phyloP scores from a whole-genome alignment of 2,113 vertebrate species.

The Tachycineta bicolor region DNA sequence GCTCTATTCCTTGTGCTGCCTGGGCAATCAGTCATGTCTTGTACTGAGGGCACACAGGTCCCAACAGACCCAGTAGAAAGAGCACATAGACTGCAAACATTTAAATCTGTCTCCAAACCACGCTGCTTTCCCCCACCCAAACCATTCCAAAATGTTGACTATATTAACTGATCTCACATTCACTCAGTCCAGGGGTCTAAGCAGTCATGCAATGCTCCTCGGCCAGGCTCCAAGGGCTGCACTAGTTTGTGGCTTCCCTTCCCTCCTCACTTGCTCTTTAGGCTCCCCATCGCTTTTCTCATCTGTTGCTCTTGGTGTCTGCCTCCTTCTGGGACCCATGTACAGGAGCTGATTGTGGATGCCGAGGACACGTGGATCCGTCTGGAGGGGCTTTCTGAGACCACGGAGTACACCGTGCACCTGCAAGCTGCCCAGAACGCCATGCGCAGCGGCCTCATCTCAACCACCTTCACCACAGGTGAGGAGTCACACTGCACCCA shows the following conservation, averaged over 20 bases:
- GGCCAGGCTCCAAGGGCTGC: background rate
- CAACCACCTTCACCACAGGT: constrained; percentile 92
- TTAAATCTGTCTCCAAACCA: background rate
- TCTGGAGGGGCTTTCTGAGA: constrained; percentile 92
- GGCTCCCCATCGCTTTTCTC: background rate
- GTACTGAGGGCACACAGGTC: fast-evolving
- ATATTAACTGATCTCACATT: fast-evolving
- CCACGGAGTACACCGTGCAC: constrained; percentile 87
- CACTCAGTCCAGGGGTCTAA: background rate
- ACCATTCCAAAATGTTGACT: background rate
- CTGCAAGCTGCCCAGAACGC: constrained; percentile 89
- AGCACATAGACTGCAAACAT: background rate
- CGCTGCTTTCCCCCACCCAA: background rate
- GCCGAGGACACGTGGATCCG: constrained; percentile 97
- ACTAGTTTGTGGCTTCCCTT: constrained; percentile 9
- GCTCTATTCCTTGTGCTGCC: background rate
- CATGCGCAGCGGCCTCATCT: constrained; percentile 81
- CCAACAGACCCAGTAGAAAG: background rate
- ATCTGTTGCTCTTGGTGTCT: background rate
- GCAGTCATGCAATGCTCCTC: background rate
- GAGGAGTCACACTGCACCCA: background rate
- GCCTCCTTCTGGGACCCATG: background rate
- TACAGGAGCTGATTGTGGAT: constrained; percentile 94
- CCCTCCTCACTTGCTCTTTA: constrained; percentile 24
- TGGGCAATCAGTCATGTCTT: background rate